Evolutionary conservation across 1,140 invertebrate species (phyloP), one percentile per base, ranked within the genome.

Genomic region (Lepidurus apus): DNA sequence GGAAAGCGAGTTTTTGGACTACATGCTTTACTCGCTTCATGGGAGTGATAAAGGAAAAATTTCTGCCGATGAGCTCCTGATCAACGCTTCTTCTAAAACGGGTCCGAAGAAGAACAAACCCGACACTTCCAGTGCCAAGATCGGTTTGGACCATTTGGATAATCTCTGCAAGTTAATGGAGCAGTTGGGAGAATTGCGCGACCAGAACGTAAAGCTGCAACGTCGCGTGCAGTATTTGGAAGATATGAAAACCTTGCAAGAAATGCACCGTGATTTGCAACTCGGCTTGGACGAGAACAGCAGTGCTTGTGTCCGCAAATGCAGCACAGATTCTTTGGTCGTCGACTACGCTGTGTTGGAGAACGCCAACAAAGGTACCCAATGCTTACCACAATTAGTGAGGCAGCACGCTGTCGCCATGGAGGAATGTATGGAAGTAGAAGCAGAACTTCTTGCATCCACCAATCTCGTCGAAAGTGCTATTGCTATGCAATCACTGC

Each of bases 91-190:
- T 75, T 74, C 74, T 11, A 34, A 65, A 44, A 34, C 34, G 34
- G 17, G 44, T 13, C 26, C 74, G n/a, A 79, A 53, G 44, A 75
- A n/a, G 21, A 79, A 21, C 26, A 79, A 75, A n/a, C 74, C 17
- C 65, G 73, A 74, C 76, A 79, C 34, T 43, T 76, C 73, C 47
- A 80, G 65, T 77, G 81, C 82, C n/a, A 82, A 83, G 75, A 83
- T 87, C n/a, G 87, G 88, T 1, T 82, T 94, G 43, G 91, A 93
- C 81, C 92, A 94, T 82, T 83, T 94, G 79, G 92, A 93, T 81
- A 91, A 92, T 80, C 84, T 94, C 6, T 89, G 93, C 80, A 88
- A 89, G 75, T 84, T 94, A 9, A 89, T 93, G 84, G 91, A 93
- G 81, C 91, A 93, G 81, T 87, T 94, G 44, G 85, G 92, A 6